These are phyloP conservation scores for Chlorocebus sabaeus DNA, from an alignment of 2,113 vertebrate species.

Conservation along the genomic window DNA sequence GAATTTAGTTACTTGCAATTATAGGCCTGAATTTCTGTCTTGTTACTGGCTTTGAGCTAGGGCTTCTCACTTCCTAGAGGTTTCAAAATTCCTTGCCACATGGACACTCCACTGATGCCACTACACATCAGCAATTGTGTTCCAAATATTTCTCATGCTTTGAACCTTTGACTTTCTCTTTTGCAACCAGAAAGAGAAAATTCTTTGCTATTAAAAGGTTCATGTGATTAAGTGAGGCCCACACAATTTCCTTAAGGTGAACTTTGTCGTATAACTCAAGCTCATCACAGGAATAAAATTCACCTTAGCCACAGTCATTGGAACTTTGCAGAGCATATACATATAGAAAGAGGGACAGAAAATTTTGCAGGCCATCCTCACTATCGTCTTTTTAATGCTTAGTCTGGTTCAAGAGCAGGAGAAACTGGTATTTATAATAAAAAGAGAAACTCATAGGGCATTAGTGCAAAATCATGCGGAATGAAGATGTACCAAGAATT, in stretches of 20 bases:
- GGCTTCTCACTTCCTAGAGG: neutral
- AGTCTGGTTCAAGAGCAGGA: neutral
- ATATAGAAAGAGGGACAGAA: neutral
- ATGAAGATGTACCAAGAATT: neutral
- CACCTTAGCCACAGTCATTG: neutral
- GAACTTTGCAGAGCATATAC: neutral
- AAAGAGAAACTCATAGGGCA: neutral
- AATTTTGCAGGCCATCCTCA: neutral
- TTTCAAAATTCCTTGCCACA: neutral
- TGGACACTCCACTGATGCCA: neutral
- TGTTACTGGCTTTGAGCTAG: neutral
- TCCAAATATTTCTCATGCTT: neutral
- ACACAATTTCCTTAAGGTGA: neutral
- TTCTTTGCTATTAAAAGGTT: neutral
- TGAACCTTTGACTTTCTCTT: neutral
- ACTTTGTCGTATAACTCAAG: neutral
- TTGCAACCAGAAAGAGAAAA: neutral
- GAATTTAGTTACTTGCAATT: neutral
- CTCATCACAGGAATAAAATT: neutral
- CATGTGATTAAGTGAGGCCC: neutral
- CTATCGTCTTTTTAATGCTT: neutral
- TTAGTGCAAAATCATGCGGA: neutral
- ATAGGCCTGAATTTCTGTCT: neutral
- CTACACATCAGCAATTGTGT: neutral
- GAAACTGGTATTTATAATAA: neutral